Evolutionary conservation across 2,888 invertebrate genomes (phyloP).

Genomic region (Eristalinus aeneus): DNA sequence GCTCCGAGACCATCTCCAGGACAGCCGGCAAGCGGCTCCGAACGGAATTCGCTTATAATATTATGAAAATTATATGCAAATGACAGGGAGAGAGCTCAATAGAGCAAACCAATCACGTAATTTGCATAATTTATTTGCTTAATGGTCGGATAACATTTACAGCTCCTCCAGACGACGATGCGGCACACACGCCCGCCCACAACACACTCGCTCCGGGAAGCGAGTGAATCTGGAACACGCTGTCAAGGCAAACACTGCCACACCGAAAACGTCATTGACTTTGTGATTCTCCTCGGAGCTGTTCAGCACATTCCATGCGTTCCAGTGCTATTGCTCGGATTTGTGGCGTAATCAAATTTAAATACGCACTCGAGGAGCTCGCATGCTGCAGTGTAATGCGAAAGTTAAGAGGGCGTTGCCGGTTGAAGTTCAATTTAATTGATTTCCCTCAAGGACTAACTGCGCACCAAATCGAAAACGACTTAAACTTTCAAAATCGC

Average conservation of each 20-base stretch:
- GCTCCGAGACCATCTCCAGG: background rate
- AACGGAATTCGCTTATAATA: constrained; percentile 39
- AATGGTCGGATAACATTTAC: constrained; percentile 62
- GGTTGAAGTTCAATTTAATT: constrained; percentile 45
- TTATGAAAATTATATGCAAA: constrained; percentile 63
- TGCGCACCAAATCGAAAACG: constrained; percentile 45
- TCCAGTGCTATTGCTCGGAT: constrained; percentile 18
- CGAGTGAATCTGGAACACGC: background rate
- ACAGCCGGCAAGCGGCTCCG: background rate
- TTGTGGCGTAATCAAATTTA: constrained; percentile 30
- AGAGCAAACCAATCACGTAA: constrained; percentile 65
- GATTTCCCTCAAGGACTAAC: constrained; percentile 40
- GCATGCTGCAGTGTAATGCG: constrained; percentile 16
- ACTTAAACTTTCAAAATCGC: constrained; percentile 33
- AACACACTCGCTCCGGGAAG: background rate
- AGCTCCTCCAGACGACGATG: constrained; percentile 26
- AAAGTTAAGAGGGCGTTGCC: constrained; percentile 11
- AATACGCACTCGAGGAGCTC: background rate
- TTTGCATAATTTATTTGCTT: constrained; percentile 68
- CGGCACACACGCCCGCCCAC: constrained; percentile 9
- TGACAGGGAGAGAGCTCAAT: constrained; percentile 53
- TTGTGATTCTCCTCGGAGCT: background rate
- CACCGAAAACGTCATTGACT: background rate
- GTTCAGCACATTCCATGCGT: background rate
- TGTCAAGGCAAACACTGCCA: constrained; percentile 17